These are phyloP conservation scores for Lordiphosa collinella DNA, from an alignment of 1,140 invertebrate genomes.

Conservation along the genomic window DNA sequence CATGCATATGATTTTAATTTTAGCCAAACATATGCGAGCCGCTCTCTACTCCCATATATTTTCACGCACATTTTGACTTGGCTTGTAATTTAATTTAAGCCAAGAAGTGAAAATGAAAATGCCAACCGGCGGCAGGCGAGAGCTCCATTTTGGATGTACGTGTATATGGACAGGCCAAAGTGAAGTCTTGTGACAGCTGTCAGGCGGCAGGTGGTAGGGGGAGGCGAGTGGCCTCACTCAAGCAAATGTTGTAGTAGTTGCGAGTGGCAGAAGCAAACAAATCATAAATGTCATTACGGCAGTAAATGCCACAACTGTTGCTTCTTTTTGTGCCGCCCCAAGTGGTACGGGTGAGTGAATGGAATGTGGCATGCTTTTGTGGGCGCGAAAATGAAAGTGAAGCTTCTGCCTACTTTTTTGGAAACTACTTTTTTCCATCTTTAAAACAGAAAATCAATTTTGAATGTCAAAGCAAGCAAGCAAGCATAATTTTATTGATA, in stretches of 20 bases:
- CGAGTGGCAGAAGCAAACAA: constrained; percentile 42
- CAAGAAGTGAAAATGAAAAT: constrained; percentile 48
- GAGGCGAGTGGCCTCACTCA: constrained; percentile 18
- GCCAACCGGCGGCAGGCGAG: constrained; percentile 16
- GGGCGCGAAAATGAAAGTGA: too few relatives aligned
- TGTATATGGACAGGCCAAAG: constrained; percentile 8
- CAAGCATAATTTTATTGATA: too few relatives aligned
- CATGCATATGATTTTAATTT: constrained; percentile 78
- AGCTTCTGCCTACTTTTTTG: too few relatives aligned
- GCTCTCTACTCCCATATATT: constrained; percentile 9
- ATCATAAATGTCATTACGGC: constrained; percentile 65
- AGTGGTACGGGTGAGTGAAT: too few relatives aligned
- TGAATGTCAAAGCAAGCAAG: too few relatives aligned
- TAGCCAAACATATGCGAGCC: constrained; percentile 36
- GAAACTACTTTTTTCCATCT: too few relatives aligned
- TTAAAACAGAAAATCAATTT: too few relatives aligned
- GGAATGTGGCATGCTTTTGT: too few relatives aligned
- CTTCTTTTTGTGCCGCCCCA: too few relatives aligned
- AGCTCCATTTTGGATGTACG: background rate
- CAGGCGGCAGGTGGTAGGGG: constrained; percentile 12
- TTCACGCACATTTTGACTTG: constrained; percentile 14
- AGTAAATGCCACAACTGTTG: background rate
- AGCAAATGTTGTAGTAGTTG: constrained; percentile 1
- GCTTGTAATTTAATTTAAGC: constrained; percentile 65
- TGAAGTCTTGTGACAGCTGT: constrained; percentile 36